Percentiles rank a stretch among this genome's conserved stretches.
Evolutionary conservation across 2,113 vertebrate species (phyloP).

Genomic region (Entomyzon cyanotis): DNA sequence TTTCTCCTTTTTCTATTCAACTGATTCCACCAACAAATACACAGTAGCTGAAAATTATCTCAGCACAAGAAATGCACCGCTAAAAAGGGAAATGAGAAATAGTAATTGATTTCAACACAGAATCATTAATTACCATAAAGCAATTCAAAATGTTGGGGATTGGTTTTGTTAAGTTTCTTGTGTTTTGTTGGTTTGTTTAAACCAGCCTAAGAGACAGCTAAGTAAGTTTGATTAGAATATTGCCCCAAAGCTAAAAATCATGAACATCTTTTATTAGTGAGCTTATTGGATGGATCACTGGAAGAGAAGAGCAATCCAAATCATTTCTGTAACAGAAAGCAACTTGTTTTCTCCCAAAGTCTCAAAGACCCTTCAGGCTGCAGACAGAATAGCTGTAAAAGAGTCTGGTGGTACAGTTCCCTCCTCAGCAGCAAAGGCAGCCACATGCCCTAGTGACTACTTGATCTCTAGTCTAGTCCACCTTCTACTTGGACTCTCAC

Average conservation of each 20-base stretch:
- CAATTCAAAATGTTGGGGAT: background rate
- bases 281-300: background rate
- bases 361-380: background rate
- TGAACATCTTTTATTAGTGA: background rate
- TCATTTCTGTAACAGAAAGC: background rate
- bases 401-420: background rate
- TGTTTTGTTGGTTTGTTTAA: background rate
- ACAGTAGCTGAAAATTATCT: background rate
- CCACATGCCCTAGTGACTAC: accelerated
- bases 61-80: background rate
- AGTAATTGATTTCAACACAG: background rate
- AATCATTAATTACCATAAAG: background rate
- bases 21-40: background rate
- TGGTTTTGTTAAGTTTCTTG: background rate
- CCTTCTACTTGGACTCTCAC: background rate
- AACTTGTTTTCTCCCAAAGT: background rate
- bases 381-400: background rate
- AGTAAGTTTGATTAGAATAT: background rate
- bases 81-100: background rate
- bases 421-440: background rate
- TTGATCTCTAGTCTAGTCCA: background rate
- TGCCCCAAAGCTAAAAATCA: background rate
- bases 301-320: background rate
- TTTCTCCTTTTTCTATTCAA: background rate
- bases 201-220: background rate